Base-by-base conservation (phyloP, 2,797 vertebrate genomes). In the Manis crassicaudata region DNA sequence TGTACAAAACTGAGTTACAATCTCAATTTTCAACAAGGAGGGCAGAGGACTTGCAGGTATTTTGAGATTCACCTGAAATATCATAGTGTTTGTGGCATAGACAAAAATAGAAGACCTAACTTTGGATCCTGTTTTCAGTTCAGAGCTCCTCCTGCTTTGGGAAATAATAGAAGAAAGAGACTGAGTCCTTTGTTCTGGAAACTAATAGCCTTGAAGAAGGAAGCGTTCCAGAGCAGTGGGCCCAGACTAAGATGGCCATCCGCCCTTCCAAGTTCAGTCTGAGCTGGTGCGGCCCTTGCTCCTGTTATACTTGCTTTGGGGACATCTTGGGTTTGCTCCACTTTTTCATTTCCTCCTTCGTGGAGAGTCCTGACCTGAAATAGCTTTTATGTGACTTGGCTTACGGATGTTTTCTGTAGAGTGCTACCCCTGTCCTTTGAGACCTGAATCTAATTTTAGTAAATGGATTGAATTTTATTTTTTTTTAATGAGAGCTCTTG, bases 101-200 rank as follows among this genome's bases (percentile, higher is more conserved):
- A 75, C 56, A 62, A 58, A 90, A 96, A 50, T 46, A 82, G 80
- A 93, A 76, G 23, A 75, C 46, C 65, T 70, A 70, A 77, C 60
- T 87, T 85, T 60, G 54, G 25, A 56, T 60, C 35, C 79, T 76
- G 18, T 79, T 83, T 92, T 95, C 37, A 76, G 54, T 90, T 95
- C 75, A 67, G 35, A 86, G 60, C 37, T 89, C 29, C 50, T 89
- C 40, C 52, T 56, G 2, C 2, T 76, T 94, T 83, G 21, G 72
- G 80, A 67, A 91, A 83, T 81, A 90, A 93, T 23, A 75, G 50
- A 77, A 58, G 35, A 92, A 68, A 84, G 76, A 92, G 68, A 92
- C 70, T 81, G 50, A 88, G 58, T 80, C 35, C 73, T 92, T 93
- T 82, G 62, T 83, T 58, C 82, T 60, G 68, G 89, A 95, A 80